Evolutionary conservation across 2,797 vertebrate genomes (phyloP), one percentile per base, ranked within the genome.

Genomic region (Acrocephalus scirpaceus): DNA sequence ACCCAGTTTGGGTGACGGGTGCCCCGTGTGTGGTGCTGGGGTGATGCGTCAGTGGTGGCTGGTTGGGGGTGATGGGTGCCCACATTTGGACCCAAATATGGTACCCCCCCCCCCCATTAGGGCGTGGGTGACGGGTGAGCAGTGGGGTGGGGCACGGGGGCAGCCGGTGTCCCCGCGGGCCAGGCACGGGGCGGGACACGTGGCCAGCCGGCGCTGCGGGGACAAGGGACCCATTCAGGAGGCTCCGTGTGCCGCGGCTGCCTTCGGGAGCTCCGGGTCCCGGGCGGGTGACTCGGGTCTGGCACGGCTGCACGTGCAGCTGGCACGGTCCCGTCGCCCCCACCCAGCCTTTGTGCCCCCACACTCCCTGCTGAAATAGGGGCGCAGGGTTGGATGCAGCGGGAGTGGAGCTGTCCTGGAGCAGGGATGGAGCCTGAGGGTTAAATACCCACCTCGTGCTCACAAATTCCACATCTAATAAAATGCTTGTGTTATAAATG

Each of bases 151-250:
- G 71, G 22, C 4, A n/a, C 6, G 18, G 65, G 44, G 75, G 14
- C 80, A 73, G 76, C 56, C 15, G 51, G 80, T 92, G 93, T 74
- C 76, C 56, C 93, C 36, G 4, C 4, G 91, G 85, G 69, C 91
- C 88, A 91, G 91, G 91, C 95, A 93, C 73, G 11, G 88, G 85
- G 65, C 6, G 9, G 73, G 79, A 90, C 70, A 25, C 38, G 11
- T 8, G 3, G 77, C 74, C 82, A 40, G 73, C 47, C 5, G 3
- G 56, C 8, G 3, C 95, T 7, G 61, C 1, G 6, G 91, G 82
- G 75, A 93, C 88, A 96, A 95, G 93, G 79, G 82, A 56, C 71
- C 58, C 86, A 92, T 95, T 95, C 27, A 96, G 83, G 53, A 23
- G 1, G 36, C 88, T 86, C 60, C 16, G 6, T 36, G 90, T 5